These are phyloP conservation scores for Eulemur albifrons DNA, from an alignment of 2,797 vertebrate species.

Conservation along the genomic window DNA sequence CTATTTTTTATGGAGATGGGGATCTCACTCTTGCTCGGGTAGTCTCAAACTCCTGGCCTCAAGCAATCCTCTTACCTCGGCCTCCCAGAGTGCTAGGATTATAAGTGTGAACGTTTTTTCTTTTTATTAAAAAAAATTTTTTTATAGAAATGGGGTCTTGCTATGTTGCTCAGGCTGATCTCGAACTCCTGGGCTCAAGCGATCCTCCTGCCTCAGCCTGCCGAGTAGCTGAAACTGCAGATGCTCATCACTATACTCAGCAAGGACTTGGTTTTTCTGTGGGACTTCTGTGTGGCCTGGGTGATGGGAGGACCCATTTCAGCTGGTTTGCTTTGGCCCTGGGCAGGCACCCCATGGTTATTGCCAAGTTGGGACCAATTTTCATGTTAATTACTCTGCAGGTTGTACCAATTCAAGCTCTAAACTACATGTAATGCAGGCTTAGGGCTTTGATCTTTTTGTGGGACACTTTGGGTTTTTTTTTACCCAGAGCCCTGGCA, in stretches of 20 bases:
- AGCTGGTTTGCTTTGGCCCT: neutral
- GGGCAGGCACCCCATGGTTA: neutral
- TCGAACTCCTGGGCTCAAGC: neutral
- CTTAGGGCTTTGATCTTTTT: neutral
- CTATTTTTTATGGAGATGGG: neutral
- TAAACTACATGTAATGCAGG: neutral
- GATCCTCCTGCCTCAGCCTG: neutral
- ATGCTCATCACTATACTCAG: neutral
- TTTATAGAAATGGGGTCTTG: neutral
- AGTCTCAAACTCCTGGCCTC: neutral
- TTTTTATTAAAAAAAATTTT: neutral
- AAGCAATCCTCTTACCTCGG: neutral
- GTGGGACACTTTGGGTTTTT: neutral
- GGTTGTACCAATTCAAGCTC: neutral
- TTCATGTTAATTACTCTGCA: neutral
- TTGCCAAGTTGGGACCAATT: neutral
- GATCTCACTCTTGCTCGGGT: neutral
- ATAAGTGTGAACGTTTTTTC: neutral
- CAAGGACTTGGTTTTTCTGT: neutral
- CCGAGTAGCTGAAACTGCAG: neutral
- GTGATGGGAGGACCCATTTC: neutral
- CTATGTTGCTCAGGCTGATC: neutral
- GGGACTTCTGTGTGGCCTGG: neutral
- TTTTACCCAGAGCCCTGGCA: neutral
- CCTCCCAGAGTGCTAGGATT: neutral